These are phyloP conservation scores for Siniperca obscura DNA, from an alignment of 2,797 vertebrate species.

Conservation along the genomic window DNA sequence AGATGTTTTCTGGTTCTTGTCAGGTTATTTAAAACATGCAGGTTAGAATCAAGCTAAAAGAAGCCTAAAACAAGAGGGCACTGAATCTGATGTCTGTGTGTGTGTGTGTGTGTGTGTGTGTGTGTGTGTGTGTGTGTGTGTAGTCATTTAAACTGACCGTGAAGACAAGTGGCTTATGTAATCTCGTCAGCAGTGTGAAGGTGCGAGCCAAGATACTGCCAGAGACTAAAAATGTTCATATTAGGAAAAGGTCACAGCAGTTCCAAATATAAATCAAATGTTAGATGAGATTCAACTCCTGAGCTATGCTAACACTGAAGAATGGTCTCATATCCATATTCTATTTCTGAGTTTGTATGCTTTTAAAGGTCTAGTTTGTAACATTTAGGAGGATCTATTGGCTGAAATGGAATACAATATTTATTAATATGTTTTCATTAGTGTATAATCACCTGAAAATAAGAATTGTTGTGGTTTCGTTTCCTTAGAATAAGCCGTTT, in stretches of 20 bases:
- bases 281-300: slow-evolving; percentile 17
- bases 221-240: slow-evolving; percentile 36
- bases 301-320: not conserved
- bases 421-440: too few relatives aligned
- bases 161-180: slow-evolving; percentile 34
- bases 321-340: slow-evolving; percentile 36
- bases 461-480: too few relatives aligned
- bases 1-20: slow-evolving; percentile 10
- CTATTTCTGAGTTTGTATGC: slow-evolving; percentile 8
- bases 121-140: not conserved
- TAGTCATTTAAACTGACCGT: slow-evolving; percentile 51
- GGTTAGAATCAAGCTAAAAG: slow-evolving; percentile 3
- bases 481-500: too few relatives aligned
- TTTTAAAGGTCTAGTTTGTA: not conserved
- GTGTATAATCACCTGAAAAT: too few relatives aligned
- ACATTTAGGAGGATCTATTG: too few relatives aligned
- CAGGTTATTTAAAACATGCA: not conserved
- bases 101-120: not conserved
- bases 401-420: too few relatives aligned
- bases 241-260: slow-evolving; percentile 53
- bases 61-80: not conserved
- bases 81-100: not conserved
- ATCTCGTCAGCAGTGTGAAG: slow-evolving; percentile 16
- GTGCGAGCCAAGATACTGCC: slow-evolving; percentile 17
- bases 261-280: slow-evolving; percentile 49